A percentile compares a stretch with the other conserved stretches of the same genome.
phyloP scores from a whole-genome alignment of 2,888 invertebrate genomes.

The Bhutanitis thaidina region DNA sequence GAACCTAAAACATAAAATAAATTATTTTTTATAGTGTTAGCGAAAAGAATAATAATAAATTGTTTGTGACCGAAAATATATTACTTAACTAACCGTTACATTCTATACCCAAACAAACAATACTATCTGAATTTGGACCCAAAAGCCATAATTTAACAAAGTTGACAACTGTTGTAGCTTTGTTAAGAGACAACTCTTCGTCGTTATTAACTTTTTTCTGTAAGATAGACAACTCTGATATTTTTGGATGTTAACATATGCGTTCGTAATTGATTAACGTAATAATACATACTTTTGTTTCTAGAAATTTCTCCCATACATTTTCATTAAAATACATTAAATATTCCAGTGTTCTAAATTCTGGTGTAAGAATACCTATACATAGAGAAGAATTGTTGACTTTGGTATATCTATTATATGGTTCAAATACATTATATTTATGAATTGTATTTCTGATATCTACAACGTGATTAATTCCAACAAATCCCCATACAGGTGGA shows the following conservation, averaged over 20 bases:
- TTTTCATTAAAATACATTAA: conserved; percentile 60
- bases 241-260: too few species aligned
- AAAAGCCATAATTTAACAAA: conserved; percentile 75
- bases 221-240: neutral
- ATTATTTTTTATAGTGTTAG: neutral
- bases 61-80: neutral
- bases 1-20: conserved; percentile 51
- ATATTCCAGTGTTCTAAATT: conserved; percentile 77
- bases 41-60: neutral
- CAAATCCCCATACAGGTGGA: conserved; percentile 83
- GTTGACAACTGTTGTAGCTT: conserved; percentile 61
- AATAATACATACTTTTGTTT: conserved; percentile 49
- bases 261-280: too few species aligned
- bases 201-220: conserved; percentile 33
- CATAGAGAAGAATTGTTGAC: conserved; percentile 71
- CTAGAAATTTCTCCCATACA: conserved; percentile 51
- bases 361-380: conserved; percentile 68
- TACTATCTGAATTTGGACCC: conserved; percentile 47
- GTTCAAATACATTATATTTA: conserved; percentile 70
- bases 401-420: conserved; percentile 70
- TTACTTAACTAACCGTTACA: conserved; percentile 63
- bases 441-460: conserved; percentile 77
- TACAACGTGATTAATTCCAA: conserved; percentile 76
- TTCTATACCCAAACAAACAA: conserved; percentile 74
- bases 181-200: conserved; percentile 36